These are phyloP conservation scores for Nesidiocoris tenuis DNA, from an alignment of 2,888 invertebrate genomes.

Conservation along the genomic window DNA sequence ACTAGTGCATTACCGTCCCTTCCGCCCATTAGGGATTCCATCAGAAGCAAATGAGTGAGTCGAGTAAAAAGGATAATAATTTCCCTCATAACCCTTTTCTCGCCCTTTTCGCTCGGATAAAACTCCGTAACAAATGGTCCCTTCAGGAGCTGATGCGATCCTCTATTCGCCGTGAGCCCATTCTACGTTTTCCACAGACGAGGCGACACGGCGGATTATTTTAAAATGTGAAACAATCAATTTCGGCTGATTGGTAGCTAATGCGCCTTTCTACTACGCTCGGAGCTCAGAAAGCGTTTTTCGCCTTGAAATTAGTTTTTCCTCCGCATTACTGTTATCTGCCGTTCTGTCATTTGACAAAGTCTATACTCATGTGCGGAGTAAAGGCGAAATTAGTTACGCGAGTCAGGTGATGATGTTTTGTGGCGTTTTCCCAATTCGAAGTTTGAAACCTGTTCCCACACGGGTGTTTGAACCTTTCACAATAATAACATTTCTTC, in stretches of 20 bases:
- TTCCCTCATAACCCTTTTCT: constrained; percentile 8
- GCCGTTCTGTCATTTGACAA: too few relatives aligned
- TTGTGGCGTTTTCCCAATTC: too few relatives aligned
- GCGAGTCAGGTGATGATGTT: too few relatives aligned
- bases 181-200: constrained; percentile 2
- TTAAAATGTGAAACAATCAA: constrained; percentile 40
- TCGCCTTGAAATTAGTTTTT: not conserved
- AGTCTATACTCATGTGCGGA: too few relatives aligned
- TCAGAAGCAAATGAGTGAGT: constrained; percentile 37
- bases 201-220: constrained; percentile 37
- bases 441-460: too few relatives aligned
- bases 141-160: constrained; percentile 5
- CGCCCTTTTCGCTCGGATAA: constrained; percentile 28
- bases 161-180: constrained; percentile 21
- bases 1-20: constrained; percentile 36
- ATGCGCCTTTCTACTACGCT: constrained; percentile 5
- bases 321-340: not conserved
- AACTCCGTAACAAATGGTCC: constrained; percentile 36
- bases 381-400: too few relatives aligned
- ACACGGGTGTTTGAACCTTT: too few relatives aligned
- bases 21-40: constrained; percentile 42
- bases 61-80: constrained; percentile 42
- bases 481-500: too few relatives aligned
- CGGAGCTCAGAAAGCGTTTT: not conserved
- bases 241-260: constrained; percentile 29